phyloP scores from a whole-genome alignment of 2,888 invertebrate genomes.

The Hydrotaea cyrtoneurina region DNA sequence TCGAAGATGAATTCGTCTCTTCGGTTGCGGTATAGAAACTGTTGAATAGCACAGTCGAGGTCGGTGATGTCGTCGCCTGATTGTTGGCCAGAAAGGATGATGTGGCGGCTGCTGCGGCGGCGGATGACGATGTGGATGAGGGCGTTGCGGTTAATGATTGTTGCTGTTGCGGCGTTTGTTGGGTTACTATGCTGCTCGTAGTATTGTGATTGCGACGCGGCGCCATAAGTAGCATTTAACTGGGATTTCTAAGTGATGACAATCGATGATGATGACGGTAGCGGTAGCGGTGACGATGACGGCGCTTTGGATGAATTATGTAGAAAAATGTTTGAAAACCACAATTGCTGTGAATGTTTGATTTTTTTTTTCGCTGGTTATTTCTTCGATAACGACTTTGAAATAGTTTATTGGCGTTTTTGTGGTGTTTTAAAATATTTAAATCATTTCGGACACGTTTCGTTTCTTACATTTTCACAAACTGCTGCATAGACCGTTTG shows the following conservation, averaged over 20 bases:
- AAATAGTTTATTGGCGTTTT: neutral
- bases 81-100: conserved; percentile 67
- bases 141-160: conserved; percentile 72
- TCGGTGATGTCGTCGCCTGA: neutral
- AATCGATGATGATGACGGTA: conserved; percentile 23
- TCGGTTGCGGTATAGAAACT: conserved; percentile 32
- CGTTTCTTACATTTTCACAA: conserved; percentile 47
- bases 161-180: conserved; percentile 66
- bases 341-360: neutral
- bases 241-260: neutral
- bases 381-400: no score
- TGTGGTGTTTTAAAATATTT: conserved; percentile 9
- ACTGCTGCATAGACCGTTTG: neutral
- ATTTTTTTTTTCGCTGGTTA: neutral
- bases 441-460: conserved; percentile 1
- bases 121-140: conserved; percentile 61
- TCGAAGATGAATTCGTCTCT: conserved; percentile 23
- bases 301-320: neutral
- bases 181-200: conserved; percentile 70
- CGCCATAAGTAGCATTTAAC: conserved; percentile 81
- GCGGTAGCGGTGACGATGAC: neutral
- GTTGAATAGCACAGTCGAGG: conserved; percentile 22
- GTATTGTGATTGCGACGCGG: conserved; percentile 81
- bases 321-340: conserved; percentile 13
- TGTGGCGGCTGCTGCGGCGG: conserved; percentile 54